Evolutionary conservation across 2,888 invertebrate species (phyloP).

Genomic region (Drosophila neoperkinsi): DNA sequence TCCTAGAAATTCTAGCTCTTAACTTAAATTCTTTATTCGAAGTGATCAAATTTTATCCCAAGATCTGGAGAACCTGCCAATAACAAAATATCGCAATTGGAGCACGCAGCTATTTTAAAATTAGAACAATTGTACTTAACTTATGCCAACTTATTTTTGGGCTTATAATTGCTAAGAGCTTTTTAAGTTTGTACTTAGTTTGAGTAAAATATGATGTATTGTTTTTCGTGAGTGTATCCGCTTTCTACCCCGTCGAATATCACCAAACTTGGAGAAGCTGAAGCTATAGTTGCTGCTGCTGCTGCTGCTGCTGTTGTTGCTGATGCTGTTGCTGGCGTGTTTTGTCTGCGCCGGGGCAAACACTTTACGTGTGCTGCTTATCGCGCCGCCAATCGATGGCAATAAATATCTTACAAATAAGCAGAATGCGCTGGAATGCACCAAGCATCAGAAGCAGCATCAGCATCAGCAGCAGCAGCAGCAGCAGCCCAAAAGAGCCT

Average conservation of each 20-base stretch:
- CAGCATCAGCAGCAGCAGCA: conserved; percentile 5
- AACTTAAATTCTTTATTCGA: not conserved
- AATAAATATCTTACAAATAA: conserved; percentile 86
- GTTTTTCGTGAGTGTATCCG: conserved; percentile 1
- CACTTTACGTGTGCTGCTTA: conserved; percentile 85
- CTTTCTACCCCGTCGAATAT: conserved; percentile 2
- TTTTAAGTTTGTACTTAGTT: not conserved
- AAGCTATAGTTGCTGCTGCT: conserved; percentile 7
- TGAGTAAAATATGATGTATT: not conserved
- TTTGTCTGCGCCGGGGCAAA: conserved; percentile 57
- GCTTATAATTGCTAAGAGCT: not conserved
- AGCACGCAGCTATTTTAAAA: not conserved
- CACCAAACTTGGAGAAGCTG: conserved; percentile 19
- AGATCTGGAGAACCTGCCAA: not conserved
- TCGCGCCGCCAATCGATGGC: conserved; percentile 85
- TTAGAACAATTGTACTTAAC: not conserved
- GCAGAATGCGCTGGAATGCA: conserved; percentile 85
- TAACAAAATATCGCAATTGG: not conserved
- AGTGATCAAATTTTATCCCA: not conserved
- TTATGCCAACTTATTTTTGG: not conserved
- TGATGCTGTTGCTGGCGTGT: conserved; percentile 43
- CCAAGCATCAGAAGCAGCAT: conserved; percentile 19
- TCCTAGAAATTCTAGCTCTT: not conserved
- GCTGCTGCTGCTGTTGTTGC: conserved; percentile 19
- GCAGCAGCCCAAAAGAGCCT: conserved; percentile 9